These are phyloP conservation scores for Mohoua ochrocephala DNA, from an alignment of 2,113 vertebrate species.

Conservation along the genomic window DNA sequence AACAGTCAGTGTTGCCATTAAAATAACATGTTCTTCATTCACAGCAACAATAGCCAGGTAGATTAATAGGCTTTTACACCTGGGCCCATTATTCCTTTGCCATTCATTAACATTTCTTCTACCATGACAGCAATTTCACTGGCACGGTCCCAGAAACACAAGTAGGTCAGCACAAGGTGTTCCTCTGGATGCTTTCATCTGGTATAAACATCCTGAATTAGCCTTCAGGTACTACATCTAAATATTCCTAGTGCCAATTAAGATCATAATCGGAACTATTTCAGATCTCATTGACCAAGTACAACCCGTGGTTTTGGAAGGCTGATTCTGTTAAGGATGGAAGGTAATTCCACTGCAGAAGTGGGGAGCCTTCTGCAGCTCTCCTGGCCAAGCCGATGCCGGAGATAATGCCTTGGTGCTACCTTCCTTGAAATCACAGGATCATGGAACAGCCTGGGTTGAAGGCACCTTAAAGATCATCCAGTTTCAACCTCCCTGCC, in stretches of 20 bases:
- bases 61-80: slow-evolving; percentile 24
- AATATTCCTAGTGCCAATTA: slow-evolving; percentile 32
- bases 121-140: slow-evolving; percentile 49
- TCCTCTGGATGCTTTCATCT: slow-evolving; percentile 37
- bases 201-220: slow-evolving; percentile 65
- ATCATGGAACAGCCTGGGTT: neutral
- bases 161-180: slow-evolving; percentile 70
- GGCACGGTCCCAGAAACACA: slow-evolving; percentile 51
- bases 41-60: neutral
- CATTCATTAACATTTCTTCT: slow-evolving; percentile 43
- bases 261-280: slow-evolving; percentile 23
- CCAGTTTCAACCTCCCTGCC: neutral
- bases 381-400: neutral
- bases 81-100: neutral
- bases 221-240: slow-evolving; percentile 48
- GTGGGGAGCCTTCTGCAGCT: neutral
- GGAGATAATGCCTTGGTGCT: neutral
- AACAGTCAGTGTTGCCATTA: slow-evolving; percentile 39
- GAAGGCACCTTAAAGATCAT: neutral
- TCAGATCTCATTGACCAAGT: neutral
- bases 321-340: neutral
- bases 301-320: neutral
- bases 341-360: neutral
- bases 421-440: neutral
- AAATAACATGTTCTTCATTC: slow-evolving; percentile 27